Evolutionary conservation across 2,888 invertebrate species (phyloP), one percentile per base, ranked within the genome.

Genomic region (Nemurella pictetii): DNA sequence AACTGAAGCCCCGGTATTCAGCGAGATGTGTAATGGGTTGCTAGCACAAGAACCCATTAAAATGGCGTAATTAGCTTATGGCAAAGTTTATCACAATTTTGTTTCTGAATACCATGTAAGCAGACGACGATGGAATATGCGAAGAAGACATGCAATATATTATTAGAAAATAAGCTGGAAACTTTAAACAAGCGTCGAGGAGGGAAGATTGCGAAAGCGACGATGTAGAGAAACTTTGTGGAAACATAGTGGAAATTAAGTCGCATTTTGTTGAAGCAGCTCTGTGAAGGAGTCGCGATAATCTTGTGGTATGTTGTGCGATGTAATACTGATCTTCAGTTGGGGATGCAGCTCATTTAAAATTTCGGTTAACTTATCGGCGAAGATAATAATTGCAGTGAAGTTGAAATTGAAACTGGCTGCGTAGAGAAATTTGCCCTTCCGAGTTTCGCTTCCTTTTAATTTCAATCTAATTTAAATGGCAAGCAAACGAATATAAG

Each of bases 51-150:
- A 80, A 55, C 81, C 85, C 86, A 86, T 86, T 86, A 86, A n/a
- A 86, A 55, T 26, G 83, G 74, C n/a, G 25, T 85, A 85, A 85
- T 85, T 85, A 85, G 83, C 84, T 85, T 85, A 84, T 82, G 84
- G 26, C 84, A 75, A 85, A 86, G 85, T 85, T 86, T 86, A 86
- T 85, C 84, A 85, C 73, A 74, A 83, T 84, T 77, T 84, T 84
- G 80, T 84, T 35, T 35, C 35, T 75, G 85, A 72, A 75, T 55
- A 29, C n/a, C 73, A 80, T 35, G 84, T 55, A 55, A 55, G 55
- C 55, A 55, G 9, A 12, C 55, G 55, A 55, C 55, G 55, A 55
- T 20, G 55, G 55, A 20, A 55, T 7, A 55, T 20, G 55, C 20
- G 55, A 20, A 55, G 55, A 3, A 55, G 55, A 20, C 55, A 2